These are phyloP conservation scores for Meloidogyne floridensis DNA, from an alignment of 1,140 invertebrate genomes.

Conservation along the genomic window DNA sequence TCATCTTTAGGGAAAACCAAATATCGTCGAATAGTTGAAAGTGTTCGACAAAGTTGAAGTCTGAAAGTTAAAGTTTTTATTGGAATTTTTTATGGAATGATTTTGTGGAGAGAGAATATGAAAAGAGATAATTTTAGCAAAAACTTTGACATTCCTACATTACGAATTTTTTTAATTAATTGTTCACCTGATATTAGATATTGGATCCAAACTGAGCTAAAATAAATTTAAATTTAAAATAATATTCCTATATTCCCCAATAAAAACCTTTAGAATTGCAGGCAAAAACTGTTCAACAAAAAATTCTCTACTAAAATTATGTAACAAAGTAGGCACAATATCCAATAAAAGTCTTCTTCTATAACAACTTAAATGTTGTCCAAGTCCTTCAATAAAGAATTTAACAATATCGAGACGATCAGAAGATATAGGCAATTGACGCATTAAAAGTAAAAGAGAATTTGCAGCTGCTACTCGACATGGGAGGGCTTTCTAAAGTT, in stretches of 20 bases:
- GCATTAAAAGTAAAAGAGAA: constrained; percentile 66
- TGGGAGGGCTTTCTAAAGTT: constrained; percentile 67
- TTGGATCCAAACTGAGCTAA: constrained; percentile 18
- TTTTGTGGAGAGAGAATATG: no score
- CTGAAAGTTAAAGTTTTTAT: constrained; percentile 39
- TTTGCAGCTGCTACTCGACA: constrained; percentile 67
- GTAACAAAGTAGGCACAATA: constrained; percentile 66
- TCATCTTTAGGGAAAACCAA: constrained; percentile 67
- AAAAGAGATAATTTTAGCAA: no score
- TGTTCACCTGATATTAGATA: constrained; percentile 19
- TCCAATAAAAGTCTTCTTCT: constrained; percentile 68
- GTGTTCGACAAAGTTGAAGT: constrained; percentile 66
- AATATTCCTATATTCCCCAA: constrained; percentile 49
- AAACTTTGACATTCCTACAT: no score
- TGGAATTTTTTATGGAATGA: no score
- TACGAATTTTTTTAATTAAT: background rate
- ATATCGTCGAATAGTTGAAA: constrained; percentile 67
- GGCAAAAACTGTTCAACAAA: constrained; percentile 68
- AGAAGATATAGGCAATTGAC: constrained; percentile 64
- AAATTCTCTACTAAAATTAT: constrained; percentile 68
- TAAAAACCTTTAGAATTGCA: constrained; percentile 65
- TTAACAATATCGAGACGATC: constrained; percentile 66
- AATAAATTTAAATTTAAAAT: background rate
- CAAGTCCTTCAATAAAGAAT: constrained; percentile 67
- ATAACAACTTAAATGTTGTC: constrained; percentile 67